Base-by-base conservation (phyloP, 2,797 vertebrate genomes). In the Oryzias sinensis region DNA sequence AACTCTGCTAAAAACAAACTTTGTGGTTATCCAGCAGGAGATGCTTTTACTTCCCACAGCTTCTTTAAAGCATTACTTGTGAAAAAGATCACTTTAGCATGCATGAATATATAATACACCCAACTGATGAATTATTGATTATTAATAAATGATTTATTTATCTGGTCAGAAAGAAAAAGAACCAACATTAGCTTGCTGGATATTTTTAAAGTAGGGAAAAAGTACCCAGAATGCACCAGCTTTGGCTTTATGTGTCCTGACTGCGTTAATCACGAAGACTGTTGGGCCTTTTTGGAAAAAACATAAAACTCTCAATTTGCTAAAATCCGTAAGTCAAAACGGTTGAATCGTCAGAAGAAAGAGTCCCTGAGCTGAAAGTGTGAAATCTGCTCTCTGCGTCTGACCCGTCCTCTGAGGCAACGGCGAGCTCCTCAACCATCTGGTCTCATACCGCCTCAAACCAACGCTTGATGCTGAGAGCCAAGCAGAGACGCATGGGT, bases 101-200 rank as follows among this genome's bases (percentile, higher is more conserved):
- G 63, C 53, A 56, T 59, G 46, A 70, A 71, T 79, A 73, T 66
- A 72, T 80, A 75, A 82, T 71, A 69, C 71, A 24, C 5, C 45
- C 53, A 50, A 54, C 45, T 65, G 18, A 56, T 76, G 0, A 71
- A 74, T 57, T 33, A 66, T 79, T 8, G 29, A 81, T 42, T 0
- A 1, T 42, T 49, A 61, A 57, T 80, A 1, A 82, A 79, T 75
- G 53, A 77, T 85, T 79, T 0, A 85, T 74, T n/a, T 53, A 2
- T 3, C 16, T 29, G 53, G 51, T 53, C 49, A 56, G 64, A 40
- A 20, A 9, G 18, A 4, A 45, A 20, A 52, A 68, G 52, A 13
- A 47, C 14, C 47, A 18, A 43, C 40, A 45, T 46, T 13, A 14
- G 18, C 18, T 14, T 8, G 0, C n/a, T 29, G 25, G 20, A 18